Evolutionary conservation across 2,113 vertebrate genomes (phyloP).

Genomic region (Bagarius yarrelli): DNA sequence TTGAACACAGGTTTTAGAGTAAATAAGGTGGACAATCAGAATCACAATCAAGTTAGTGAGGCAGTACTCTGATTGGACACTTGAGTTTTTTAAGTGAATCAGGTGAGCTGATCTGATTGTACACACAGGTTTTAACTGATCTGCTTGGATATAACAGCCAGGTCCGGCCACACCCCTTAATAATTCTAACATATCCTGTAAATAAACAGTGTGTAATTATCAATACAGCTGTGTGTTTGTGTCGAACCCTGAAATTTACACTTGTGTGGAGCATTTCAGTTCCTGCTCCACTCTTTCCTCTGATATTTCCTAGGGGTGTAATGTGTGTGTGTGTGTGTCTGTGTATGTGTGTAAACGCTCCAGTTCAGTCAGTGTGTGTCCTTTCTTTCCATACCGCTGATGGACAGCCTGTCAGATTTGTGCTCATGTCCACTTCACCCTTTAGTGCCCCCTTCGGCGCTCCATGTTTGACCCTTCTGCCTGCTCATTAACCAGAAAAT

Average conservation of each 20-base stretch:
- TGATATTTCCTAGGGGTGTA: not conserved
- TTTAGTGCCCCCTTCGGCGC: not conserved
- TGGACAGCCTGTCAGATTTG: slow-evolving; percentile 19
- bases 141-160: too few relatives aligned
- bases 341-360: slow-evolving; percentile 34
- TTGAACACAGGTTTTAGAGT: too few relatives aligned
- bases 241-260: too few relatives aligned
- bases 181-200: too few relatives aligned
- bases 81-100: rapidly evolving
- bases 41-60: too few relatives aligned
- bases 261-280: too few relatives aligned
- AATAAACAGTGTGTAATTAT: too few relatives aligned
- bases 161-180: too few relatives aligned
- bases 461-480: not conserved
- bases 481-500: slow-evolving; percentile 31
- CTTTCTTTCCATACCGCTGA: slow-evolving; percentile 17
- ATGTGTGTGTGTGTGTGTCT: slow-evolving; percentile 20
- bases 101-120: too few relatives aligned
- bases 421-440: not conserved
- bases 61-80: too few relatives aligned
- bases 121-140: not conserved
- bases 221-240: slow-evolving; percentile 6
- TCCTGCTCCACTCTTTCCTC: not conserved
- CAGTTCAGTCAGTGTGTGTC: slow-evolving; percentile 45
- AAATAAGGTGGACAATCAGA: too few relatives aligned